These are phyloP conservation scores for Zeus faber DNA, from an alignment of 2,113 vertebrate species.

Conservation along the genomic window DNA sequence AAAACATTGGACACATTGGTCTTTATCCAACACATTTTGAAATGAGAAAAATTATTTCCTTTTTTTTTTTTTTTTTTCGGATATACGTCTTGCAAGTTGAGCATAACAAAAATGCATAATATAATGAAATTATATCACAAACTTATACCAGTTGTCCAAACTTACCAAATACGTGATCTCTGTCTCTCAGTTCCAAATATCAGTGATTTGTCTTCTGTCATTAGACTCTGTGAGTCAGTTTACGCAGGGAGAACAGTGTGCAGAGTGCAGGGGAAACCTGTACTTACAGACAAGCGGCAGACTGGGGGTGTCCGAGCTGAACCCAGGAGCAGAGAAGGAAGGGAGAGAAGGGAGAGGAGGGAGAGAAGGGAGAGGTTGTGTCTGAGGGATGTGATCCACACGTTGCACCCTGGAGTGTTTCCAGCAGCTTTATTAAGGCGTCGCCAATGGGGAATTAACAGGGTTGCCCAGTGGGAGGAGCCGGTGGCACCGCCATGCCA, in stretches of 20 bases:
- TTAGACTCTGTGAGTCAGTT: constrained; percentile 34
- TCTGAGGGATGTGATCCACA: constrained; percentile 52
- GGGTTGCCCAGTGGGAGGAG: constrained; percentile 49
- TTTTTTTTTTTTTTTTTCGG: too few species aligned
- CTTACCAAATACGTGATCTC: constrained; percentile 51
- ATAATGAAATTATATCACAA: too few species aligned
- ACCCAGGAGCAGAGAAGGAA: too few species aligned
- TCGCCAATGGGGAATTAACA: constrained; percentile 56
- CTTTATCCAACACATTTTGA: too few species aligned
- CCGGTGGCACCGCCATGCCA: neutral
- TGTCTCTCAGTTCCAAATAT: constrained; percentile 27
- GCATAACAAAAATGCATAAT: too few species aligned
- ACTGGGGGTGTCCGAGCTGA: constrained; percentile 21
- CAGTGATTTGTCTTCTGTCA: constrained; percentile 46
- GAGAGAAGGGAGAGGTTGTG: constrained; percentile 37
- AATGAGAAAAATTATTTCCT: too few species aligned
- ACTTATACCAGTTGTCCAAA: too few species aligned
- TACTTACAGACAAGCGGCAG: constrained; percentile 51
- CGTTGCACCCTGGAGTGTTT: constrained; percentile 55
- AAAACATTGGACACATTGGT: constrained; percentile 22
- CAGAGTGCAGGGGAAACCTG: neutral
- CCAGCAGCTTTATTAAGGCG: constrained; percentile 64
- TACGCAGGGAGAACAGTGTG: neutral
- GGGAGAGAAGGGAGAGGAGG: constrained; percentile 32
- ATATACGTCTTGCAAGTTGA: too few species aligned